These are phyloP conservation scores for Antheraea mylitta DNA, from an alignment of 1,140 invertebrate genomes.

Conservation along the genomic window DNA sequence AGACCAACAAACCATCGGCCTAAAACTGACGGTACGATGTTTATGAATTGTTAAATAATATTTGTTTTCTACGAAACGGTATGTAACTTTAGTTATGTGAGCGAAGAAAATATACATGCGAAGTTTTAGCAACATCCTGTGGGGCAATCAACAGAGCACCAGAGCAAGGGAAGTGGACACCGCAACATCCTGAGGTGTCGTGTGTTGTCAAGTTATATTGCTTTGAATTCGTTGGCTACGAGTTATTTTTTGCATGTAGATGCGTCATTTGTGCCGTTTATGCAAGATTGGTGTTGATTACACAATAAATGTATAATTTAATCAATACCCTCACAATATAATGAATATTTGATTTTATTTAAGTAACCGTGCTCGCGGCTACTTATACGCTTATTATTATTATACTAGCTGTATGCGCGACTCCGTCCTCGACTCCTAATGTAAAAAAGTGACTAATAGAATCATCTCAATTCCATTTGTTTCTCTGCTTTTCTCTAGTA, in stretches of 20 bases:
- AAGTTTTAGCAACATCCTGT: conserved; percentile 73
- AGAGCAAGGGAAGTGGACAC: conserved; percentile 57
- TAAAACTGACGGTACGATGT: conserved; percentile 23
- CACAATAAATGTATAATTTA: background rate
- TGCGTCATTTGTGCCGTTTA: background rate
- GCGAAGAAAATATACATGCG: conserved; percentile 40
- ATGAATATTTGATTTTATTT: no score
- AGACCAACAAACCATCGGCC: conserved; percentile 1
- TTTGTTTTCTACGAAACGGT: conserved; percentile 39
- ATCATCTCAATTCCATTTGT: no score
- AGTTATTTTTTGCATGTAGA: conserved; percentile 2
- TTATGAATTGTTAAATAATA: conserved; percentile 46
- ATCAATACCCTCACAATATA: no score
- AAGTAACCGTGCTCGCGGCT: no score
- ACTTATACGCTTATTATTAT: no score
- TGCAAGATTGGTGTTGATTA: background rate
- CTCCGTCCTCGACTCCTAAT: no score
- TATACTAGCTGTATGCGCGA: no score
- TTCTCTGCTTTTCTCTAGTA: no score
- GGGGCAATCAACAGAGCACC: conserved; percentile 41
- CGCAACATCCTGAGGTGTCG: conserved; percentile 59
- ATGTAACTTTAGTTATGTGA: conserved; percentile 37
- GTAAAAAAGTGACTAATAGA: no score
- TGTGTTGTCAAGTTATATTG: conserved; percentile 4
- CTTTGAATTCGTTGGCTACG: background rate